phyloP scores from a whole-genome alignment of 2,113 vertebrate species.

The Turdus rufiventris region DNA sequence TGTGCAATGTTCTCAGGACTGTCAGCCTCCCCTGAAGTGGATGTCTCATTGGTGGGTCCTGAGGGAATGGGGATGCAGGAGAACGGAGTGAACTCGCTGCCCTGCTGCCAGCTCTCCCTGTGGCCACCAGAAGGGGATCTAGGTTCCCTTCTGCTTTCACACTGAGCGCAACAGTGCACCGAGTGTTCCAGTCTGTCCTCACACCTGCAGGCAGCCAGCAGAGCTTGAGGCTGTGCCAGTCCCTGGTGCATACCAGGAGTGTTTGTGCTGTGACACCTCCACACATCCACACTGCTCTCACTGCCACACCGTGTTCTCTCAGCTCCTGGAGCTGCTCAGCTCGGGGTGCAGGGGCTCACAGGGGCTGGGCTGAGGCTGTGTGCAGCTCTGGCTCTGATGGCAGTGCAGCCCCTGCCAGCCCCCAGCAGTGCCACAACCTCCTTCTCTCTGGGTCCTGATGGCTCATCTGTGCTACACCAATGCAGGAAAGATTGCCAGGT shows the following conservation, averaged over 20 bases:
- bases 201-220: background rate
- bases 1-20: background rate
- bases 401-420: fast-evolving
- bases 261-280: background rate
- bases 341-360: background rate
- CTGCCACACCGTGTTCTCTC: background rate
- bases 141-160: background rate
- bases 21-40: background rate
- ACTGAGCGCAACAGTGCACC: background rate
- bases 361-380: background rate
- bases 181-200: background rate
- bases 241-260: background rate
- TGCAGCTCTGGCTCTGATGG: background rate
- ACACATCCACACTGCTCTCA: fast-evolving
- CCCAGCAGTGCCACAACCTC: background rate
- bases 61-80: background rate
- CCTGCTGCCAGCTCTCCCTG: background rate
- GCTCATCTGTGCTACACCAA: background rate
- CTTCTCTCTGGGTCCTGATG: background rate
- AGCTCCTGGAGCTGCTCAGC: background rate
- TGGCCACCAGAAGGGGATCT: background rate
- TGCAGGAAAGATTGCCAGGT: background rate
- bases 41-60: fast-evolving
- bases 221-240: background rate
- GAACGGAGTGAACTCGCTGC: background rate